Conservation (phyloP, 23 tunicate genomes). For the Oikopleura albicans region DNA sequence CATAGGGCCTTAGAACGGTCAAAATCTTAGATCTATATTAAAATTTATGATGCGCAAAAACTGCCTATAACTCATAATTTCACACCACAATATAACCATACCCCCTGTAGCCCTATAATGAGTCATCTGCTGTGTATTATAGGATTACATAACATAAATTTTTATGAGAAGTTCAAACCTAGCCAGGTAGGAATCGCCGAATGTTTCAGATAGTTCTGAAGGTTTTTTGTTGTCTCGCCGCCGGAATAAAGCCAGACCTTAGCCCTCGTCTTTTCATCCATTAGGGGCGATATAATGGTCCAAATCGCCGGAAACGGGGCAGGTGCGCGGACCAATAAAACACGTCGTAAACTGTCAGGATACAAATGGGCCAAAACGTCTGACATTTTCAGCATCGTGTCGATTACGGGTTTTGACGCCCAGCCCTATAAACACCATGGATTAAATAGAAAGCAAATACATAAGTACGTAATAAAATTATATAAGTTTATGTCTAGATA, state of each 20-base stretch:
- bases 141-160: too few relatives aligned
- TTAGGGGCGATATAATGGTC: neutral
- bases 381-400: constrained; percentile 11
- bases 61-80: too few relatives aligned
- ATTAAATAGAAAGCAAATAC: too few relatives aligned
- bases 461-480: too few relatives aligned
- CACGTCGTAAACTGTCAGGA: constrained; percentile 16
- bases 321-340: neutral
- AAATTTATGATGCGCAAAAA: too few relatives aligned
- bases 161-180: too few relatives aligned
- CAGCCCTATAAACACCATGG: constrained; percentile 3
- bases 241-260: constrained; percentile 16
- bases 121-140: too few relatives aligned
- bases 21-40: too few relatives aligned
- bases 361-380: neutral
- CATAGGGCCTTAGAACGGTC: too few relatives aligned
- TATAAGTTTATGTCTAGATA: too few relatives aligned
- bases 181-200: constrained; percentile 6
- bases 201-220: neutral
- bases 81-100: too few relatives aligned
- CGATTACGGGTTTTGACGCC: neutral
- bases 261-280: constrained; percentile 1
- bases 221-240: neutral
- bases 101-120: too few relatives aligned
- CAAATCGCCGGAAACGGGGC: constrained; percentile 3